Percentiles rank a stretch among this genome's conserved stretches.
phyloP scores from a whole-genome alignment of 2,113 vertebrate species.

The Gavia stellata region DNA sequence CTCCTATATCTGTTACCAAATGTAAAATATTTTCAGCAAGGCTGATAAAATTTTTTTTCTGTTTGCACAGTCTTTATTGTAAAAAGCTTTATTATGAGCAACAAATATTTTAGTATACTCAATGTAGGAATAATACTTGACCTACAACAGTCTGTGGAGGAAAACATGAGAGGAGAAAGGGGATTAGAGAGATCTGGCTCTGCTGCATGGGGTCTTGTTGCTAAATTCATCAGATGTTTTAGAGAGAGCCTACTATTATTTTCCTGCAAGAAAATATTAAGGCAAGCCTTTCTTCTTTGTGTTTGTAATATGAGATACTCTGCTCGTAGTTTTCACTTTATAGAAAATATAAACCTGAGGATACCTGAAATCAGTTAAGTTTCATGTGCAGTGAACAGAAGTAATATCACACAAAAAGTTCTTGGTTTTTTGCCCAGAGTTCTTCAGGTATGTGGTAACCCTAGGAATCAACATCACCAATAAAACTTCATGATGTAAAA shows the following conservation, averaged over 20 bases:
- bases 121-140: background rate
- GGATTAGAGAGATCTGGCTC: background rate
- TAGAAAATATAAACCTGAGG: background rate
- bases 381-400: background rate
- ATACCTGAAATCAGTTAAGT: background rate
- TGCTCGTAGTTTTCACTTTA: background rate
- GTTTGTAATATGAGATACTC: background rate
- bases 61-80: background rate
- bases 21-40: background rate
- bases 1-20: background rate
- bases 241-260: background rate
- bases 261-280: background rate
- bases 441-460: slow-evolving; percentile 29
- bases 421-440: slow-evolving; percentile 16
- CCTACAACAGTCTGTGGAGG: background rate
- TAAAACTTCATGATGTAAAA: slow-evolving; percentile 28
- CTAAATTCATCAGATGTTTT: background rate
- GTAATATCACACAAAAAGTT: slow-evolving; percentile 18
- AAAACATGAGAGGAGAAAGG: background rate
- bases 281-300: background rate
- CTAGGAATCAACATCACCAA: slow-evolving; percentile 33
- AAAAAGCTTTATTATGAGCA: background rate
- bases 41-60: background rate
- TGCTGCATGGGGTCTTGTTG: background rate
- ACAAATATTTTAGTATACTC: background rate